These are phyloP conservation scores for Pristionchus mayeri DNA, from an alignment of 2,888 invertebrate species.

Conservation along the genomic window DNA sequence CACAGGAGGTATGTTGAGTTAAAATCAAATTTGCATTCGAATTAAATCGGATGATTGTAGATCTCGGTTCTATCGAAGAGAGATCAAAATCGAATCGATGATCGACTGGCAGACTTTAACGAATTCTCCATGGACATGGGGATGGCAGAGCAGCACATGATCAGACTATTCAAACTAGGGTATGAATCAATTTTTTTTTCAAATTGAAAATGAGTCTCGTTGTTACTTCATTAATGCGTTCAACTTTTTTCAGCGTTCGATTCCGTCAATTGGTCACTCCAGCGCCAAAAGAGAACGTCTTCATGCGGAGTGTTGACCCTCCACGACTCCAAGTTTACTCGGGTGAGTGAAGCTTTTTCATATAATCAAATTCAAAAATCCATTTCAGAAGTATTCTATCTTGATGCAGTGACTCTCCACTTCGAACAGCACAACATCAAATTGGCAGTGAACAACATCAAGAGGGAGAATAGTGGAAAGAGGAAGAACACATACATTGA, in stretches of 20 bases:
- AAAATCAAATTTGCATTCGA: not conserved
- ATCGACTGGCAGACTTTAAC: not conserved
- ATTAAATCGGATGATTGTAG: no score
- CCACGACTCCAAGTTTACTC: constrained; percentile 12
- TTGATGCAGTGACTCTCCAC: not conserved
- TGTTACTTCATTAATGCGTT: no score
- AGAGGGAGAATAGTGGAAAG: not conserved
- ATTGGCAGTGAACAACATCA: not conserved
- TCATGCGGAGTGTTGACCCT: not conserved
- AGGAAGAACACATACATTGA: not conserved
- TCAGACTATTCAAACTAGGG: constrained; percentile 26
- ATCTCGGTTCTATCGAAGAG: not conserved
- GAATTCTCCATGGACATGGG: not conserved
- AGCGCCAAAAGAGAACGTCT: constrained; percentile 1
- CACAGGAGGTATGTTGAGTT: not conserved
- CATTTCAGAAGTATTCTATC: not conserved
- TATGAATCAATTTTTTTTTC: not conserved
- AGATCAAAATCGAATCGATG: not conserved
- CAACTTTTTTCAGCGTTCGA: not conserved
- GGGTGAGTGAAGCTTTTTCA: not conserved
- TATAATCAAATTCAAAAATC: not conserved
- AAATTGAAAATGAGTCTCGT: not conserved
- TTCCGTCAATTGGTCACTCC: constrained; percentile 18
- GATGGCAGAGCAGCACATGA: constrained; percentile 11
- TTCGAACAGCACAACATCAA: constrained; percentile 15